Percentiles rank a stretch among this genome's conserved stretches.
Conservation (phyloP, 1,140 invertebrate species). For the Cotesia glomerata region DNA sequence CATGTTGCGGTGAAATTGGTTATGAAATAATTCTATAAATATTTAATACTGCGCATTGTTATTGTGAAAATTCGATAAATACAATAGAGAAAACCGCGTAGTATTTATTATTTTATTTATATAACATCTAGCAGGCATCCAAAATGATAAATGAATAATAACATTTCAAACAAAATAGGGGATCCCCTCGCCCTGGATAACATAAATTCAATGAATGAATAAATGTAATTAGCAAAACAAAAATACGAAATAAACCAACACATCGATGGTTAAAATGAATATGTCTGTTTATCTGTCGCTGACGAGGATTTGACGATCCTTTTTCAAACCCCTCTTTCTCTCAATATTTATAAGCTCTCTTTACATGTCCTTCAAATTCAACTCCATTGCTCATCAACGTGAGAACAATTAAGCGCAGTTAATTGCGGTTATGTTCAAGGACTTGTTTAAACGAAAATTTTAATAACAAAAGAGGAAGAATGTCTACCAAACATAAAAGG, state of each 20-base stretch:
- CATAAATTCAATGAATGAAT: neutral
- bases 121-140: neutral
- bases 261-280: neutral
- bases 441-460: neutral
- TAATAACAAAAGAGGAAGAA: too few species aligned
- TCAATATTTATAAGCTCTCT: neutral
- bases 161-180: too few species aligned
- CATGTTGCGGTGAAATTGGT: neutral
- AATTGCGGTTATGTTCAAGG: constrained; percentile 28
- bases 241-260: neutral
- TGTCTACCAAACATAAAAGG: too few species aligned
- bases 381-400: constrained; percentile 30
- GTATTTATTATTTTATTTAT: neutral
- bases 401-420: constrained; percentile 34
- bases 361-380: neutral
- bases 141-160: neutral
- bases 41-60: too few species aligned
- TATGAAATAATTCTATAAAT: too few species aligned
- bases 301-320: neutral
- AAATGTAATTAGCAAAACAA: neutral
- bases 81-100: too few species aligned
- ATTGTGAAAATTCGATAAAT: too few species aligned
- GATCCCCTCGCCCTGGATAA: neutral
- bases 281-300: neutral
- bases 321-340: too few species aligned